Percentiles rank a stretch among this genome's conserved stretches.
Conservation (phyloP, 2,113 vertebrate genomes). For the Nannospalax galili region DNA sequence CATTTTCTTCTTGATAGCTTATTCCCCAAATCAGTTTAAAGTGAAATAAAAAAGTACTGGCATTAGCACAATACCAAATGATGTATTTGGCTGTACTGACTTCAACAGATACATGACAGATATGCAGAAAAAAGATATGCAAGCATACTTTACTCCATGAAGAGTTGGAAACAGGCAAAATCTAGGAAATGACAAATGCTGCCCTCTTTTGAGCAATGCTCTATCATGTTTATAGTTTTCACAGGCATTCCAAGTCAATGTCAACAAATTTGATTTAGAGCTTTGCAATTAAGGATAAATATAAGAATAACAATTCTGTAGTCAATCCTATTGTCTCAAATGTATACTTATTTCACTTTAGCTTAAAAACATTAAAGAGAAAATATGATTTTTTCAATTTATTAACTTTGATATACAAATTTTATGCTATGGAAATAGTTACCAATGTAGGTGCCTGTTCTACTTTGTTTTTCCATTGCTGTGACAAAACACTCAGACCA, state of each 20-base stretch:
- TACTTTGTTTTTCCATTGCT: no score
- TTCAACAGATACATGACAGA: no score
- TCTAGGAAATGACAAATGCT: background rate
- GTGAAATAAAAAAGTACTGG: background rate
- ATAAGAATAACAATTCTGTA: background rate
- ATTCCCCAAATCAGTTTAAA: background rate
- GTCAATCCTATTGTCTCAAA: background rate
- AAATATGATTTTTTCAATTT: no score
- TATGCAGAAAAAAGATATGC: no score
- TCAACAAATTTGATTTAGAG: background rate
- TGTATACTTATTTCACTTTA: no score
- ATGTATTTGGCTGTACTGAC: background rate
- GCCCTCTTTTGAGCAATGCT: slow-evolving; percentile 12
- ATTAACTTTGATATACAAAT: no score
- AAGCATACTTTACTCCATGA: no score
- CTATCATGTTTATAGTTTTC: background rate
- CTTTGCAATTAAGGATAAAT: background rate
- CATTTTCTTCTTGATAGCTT: slow-evolving; percentile 30
- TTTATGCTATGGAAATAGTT: no score
- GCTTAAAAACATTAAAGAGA: no score
- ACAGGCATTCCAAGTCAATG: background rate
- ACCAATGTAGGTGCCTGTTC: no score
- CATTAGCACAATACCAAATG: background rate
- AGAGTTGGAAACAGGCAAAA: no score
- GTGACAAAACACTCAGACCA: no score